phyloP scores from a whole-genome alignment of 2,888 invertebrate species.

The Himalopsyche anomala region DNA sequence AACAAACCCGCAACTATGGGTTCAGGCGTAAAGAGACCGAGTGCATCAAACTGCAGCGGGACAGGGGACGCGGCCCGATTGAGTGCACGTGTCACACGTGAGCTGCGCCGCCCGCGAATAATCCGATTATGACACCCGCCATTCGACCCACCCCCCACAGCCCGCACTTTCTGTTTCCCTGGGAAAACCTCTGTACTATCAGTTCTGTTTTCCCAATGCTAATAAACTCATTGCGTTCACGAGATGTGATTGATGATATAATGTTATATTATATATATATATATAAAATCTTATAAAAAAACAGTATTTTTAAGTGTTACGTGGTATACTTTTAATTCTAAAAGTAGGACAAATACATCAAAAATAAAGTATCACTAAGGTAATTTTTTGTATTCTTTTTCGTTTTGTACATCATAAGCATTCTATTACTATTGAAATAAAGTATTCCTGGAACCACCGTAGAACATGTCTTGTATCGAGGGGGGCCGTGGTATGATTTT shows the following conservation, averaged over 20 bases:
- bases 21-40: neutral
- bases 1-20: slow-evolving; percentile 17
- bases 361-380: no score
- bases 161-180: slow-evolving; percentile 12
- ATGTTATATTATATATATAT: no score
- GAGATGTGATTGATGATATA: neutral
- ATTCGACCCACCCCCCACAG: slow-evolving; percentile 27
- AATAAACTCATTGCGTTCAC: neutral
- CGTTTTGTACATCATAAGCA: no score
- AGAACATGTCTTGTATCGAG: no score
- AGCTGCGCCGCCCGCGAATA: slow-evolving; percentile 52
- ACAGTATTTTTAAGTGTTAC: no score
- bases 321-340: no score
- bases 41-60: slow-evolving; percentile 33
- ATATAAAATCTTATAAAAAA: no score
- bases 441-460: no score
- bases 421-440: no score
- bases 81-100: slow-evolving; percentile 55
- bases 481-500: no score
- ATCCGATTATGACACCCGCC: slow-evolving; percentile 60
- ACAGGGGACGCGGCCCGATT: slow-evolving; percentile 41
- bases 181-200: neutral
- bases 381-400: no score
- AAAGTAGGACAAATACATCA: no score
- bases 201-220: neutral